These are phyloP conservation scores for Drosophila fulvimacula DNA, from an alignment of 2,888 invertebrate species.

Conservation along the genomic window DNA sequence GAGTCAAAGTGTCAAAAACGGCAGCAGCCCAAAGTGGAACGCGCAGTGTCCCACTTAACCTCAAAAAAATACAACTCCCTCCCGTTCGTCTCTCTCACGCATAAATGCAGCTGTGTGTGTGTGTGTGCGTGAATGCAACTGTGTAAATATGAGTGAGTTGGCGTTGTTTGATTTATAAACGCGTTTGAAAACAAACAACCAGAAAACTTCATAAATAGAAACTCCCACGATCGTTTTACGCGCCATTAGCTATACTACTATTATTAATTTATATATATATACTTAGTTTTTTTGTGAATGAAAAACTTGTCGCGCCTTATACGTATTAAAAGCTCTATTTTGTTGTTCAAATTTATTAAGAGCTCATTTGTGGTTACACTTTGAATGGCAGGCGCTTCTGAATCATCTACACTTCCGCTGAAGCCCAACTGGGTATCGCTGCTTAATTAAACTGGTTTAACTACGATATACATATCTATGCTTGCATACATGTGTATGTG, in stretches of 20 bases:
- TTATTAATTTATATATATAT: conserved; percentile 2
- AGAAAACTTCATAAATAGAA: conserved; percentile 34
- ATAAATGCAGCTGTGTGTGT: background rate
- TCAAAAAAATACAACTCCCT: conserved; percentile 23
- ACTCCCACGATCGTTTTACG: conserved; percentile 63
- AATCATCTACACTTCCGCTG: conserved; percentile 63
- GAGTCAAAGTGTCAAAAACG: conserved; percentile 57
- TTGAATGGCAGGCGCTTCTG: conserved; percentile 45
- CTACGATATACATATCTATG: conserved; percentile 14
- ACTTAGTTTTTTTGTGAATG: conserved; percentile 64
- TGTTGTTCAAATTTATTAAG: conserved; percentile 23
- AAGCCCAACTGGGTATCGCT: conserved; percentile 30
- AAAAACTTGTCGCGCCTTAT: conserved; percentile 70
- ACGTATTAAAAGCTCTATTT: conserved; percentile 38
- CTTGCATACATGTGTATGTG: background rate
- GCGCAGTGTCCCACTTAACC: conserved; percentile 69
- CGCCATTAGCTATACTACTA: conserved; percentile 23
- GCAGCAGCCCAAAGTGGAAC: conserved; percentile 62
- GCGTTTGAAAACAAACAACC: conserved; percentile 31
- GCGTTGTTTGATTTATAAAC: conserved; percentile 53
- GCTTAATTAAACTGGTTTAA: conserved; percentile 61
- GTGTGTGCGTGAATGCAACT: conserved; percentile 26
- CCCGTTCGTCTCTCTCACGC: background rate
- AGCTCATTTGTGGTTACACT: conserved; percentile 49
- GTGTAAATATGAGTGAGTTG: conserved; percentile 22